Conservation (phyloP, 2,113 vertebrate genomes). For the Pluvialis apricaria region DNA sequence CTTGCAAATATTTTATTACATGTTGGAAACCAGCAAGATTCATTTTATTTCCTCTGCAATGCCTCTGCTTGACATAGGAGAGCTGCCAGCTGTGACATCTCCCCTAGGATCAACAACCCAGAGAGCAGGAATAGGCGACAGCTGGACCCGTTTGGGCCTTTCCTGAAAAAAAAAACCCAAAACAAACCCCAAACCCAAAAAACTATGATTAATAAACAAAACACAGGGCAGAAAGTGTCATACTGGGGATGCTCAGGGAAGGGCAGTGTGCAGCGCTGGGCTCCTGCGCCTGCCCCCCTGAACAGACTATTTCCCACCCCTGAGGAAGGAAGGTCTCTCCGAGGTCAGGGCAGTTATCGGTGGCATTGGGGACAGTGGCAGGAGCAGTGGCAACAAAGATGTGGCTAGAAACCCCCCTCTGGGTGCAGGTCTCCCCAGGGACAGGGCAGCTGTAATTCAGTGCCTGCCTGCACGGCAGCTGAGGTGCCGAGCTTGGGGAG, state of each 20-base stretch:
- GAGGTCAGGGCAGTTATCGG: too few relatives aligned
- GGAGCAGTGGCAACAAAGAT: not conserved
- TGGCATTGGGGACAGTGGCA: fast-evolving
- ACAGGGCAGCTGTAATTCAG: not conserved
- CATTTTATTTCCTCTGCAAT: not conserved
- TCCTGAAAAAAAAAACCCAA: not conserved
- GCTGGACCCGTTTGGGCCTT: not conserved
- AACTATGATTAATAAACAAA: not conserved
- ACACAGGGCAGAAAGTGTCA: not conserved
- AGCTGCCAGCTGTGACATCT: slow-evolving; percentile 29
- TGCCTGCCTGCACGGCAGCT: fast-evolving
- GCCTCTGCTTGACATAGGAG: not conserved
- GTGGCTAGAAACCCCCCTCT: not conserved
- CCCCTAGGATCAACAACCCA: not conserved
- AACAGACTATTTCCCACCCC: not conserved
- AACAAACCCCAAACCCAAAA: fast-evolving
- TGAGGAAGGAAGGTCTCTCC: not conserved
- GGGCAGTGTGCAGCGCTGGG: not conserved
- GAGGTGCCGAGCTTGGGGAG: fast-evolving
- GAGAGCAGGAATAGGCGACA: not conserved
- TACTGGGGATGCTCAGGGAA: not conserved
- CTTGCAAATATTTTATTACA: not conserved
- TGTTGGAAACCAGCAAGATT: not conserved
- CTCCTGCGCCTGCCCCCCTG: not conserved
- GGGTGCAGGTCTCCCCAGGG: not conserved